Conservation (phyloP, 2,797 vertebrate species). For the Bryconaethiops microstoma region DNA sequence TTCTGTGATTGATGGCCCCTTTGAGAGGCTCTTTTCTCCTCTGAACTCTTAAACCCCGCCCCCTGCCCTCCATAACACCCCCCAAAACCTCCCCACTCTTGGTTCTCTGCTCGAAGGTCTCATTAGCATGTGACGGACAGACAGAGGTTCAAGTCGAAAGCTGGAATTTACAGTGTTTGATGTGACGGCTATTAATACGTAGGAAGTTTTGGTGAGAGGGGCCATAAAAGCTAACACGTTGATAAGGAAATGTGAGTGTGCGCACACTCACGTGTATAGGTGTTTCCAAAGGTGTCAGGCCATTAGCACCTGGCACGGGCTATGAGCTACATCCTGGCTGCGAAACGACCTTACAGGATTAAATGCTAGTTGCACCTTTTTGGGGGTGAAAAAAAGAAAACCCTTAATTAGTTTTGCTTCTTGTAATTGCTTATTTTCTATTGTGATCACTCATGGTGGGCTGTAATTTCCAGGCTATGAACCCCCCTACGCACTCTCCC, state of each 20-base stretch:
- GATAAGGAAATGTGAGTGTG: neutral
- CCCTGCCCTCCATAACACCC: neutral
- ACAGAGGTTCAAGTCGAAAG: constrained; percentile 28
- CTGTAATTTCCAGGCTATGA: constrained; percentile 27
- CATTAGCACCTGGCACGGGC: constrained; percentile 4
- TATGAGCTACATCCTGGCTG: neutral
- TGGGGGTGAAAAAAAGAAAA: neutral
- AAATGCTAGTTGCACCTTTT: neutral
- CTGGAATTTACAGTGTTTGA: constrained; percentile 29
- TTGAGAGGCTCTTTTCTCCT: constrained; percentile 37
- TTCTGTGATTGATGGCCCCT: constrained; percentile 45
- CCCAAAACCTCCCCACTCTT: neutral
- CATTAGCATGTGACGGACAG: constrained; percentile 45
- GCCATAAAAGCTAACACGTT: neutral
- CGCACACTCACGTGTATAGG: neutral
- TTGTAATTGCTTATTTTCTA: constrained; percentile 32
- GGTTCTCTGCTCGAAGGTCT: constrained; percentile 5
- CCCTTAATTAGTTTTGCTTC: constrained; percentile 4
- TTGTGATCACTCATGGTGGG: constrained; percentile 27
- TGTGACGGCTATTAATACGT: constrained; percentile 7
- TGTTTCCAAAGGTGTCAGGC: constrained; percentile 2
- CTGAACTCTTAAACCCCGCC: constrained; percentile 22
- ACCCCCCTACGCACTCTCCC: neutral
- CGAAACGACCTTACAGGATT: neutral
- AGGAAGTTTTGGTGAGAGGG: neutral